Conservation (phyloP, 1,140 invertebrate species). For the Euura saliciscinereae region DNA sequence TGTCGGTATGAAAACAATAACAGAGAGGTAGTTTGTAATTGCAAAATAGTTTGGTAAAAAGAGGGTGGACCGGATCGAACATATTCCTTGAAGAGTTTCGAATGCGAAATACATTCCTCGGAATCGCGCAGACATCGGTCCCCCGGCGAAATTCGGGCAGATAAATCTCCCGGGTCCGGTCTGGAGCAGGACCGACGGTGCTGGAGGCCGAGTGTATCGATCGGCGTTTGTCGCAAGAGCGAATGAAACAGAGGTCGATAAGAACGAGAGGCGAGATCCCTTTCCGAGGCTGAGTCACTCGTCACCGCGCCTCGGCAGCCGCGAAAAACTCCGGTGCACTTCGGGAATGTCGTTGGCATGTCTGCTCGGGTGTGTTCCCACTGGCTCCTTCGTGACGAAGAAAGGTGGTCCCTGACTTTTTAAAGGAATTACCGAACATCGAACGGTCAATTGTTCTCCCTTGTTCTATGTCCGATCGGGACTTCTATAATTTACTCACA, state of each 20-base stretch:
- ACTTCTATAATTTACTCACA: not conserved
- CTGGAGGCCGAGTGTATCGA: conserved; percentile 6
- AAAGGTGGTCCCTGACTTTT: conserved; percentile 2
- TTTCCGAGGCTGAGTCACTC: not conserved
- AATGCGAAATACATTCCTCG: conserved; percentile 56
- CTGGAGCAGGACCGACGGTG: not conserved
- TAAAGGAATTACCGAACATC: conserved; percentile 7
- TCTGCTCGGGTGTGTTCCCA: conserved; percentile 2
- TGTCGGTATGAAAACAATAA: not conserved
- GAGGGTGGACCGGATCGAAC: conserved; percentile 3
- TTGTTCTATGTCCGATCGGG: conserved; percentile 2
- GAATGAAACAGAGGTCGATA: not conserved
- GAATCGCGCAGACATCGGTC: conserved; percentile 32
- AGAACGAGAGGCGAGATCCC: not conserved
- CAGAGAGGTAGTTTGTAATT: not conserved
- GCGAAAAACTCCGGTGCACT: conserved; percentile 3
- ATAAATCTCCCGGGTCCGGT: not conserved
- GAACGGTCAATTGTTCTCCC: conserved; percentile 5
- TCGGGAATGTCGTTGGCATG: conserved; percentile 6
- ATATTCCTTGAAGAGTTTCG: conserved; percentile 52
- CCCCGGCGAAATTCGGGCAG: conserved; percentile 6
- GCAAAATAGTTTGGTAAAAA: not conserved
- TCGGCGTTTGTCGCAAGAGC: not conserved
- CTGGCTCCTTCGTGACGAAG: not conserved
- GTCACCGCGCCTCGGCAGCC: not conserved